These are phyloP conservation scores for Rhinoraja longicauda DNA, from an alignment of 2,797 vertebrate genomes.

Conservation along the genomic window DNA sequence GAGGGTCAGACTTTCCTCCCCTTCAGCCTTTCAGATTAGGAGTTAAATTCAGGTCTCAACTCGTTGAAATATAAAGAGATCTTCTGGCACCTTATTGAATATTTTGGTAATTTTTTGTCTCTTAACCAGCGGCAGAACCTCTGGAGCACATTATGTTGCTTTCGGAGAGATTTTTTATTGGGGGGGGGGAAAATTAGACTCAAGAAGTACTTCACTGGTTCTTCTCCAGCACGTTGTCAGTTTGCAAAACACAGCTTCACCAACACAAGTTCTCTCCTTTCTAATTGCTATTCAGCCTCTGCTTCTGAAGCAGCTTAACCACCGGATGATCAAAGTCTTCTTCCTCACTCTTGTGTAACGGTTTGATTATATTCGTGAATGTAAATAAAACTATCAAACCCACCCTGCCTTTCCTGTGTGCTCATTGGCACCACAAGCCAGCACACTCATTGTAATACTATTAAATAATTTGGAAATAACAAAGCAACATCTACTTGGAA, in stretches of 20 bases:
- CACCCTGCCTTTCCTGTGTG: slow-evolving; percentile 24
- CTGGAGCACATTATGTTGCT: background rate
- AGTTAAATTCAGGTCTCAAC: background rate
- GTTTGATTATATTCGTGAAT: background rate
- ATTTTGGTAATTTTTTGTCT: background rate
- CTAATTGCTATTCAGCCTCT: background rate
- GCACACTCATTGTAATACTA: background rate
- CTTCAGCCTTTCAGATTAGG: background rate
- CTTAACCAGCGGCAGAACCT: background rate
- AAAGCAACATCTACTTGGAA: background rate
- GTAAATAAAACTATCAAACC: background rate
- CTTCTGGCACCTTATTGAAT: background rate
- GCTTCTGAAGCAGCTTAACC: background rate
- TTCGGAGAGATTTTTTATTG: background rate
- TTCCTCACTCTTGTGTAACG: background rate
- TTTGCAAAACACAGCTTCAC: background rate
- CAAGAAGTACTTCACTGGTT: background rate
- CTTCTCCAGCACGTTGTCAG: background rate
- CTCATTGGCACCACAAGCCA: background rate
- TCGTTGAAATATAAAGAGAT: background rate
- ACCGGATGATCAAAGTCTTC: too few relatives aligned
- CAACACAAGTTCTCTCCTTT: background rate
- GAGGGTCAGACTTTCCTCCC: too few relatives aligned
- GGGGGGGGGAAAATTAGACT: background rate
- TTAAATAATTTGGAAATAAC: slow-evolving; percentile 26